Evolutionary conservation across 2,888 invertebrate genomes (phyloP).

Genomic region (Agrotis clavis): DNA sequence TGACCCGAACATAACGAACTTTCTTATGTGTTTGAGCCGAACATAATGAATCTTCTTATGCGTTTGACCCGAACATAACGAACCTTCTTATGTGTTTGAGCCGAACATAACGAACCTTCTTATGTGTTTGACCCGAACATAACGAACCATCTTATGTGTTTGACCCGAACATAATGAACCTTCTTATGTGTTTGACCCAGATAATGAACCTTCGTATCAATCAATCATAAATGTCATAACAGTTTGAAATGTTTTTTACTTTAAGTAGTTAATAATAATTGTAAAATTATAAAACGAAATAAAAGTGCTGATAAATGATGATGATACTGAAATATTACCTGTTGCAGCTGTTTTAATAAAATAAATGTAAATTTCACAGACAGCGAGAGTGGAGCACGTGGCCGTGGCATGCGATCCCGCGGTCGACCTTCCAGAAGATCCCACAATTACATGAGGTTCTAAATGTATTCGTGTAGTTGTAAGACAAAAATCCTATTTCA

Average conservation of each 20-base stretch:
- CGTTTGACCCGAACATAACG: too few relatives aligned
- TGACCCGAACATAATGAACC: too few relatives aligned
- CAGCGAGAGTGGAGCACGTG: conserved; percentile 86
- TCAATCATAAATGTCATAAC: too few relatives aligned
- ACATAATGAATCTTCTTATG: too few relatives aligned
- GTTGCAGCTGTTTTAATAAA: conserved; percentile 57
- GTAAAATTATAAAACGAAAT: conserved; percentile 8
- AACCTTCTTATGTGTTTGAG: too few relatives aligned
- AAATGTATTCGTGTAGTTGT: conserved; percentile 62
- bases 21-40: too few relatives aligned
- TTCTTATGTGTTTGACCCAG: too few relatives aligned
- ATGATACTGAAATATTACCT: conserved; percentile 9
- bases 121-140: neutral
- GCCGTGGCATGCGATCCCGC: conserved; percentile 84
- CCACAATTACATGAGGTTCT: conserved; percentile 84
- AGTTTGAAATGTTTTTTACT: too few relatives aligned
- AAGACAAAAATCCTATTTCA: conserved; percentile 43
- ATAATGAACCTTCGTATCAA: neutral
- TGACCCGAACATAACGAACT: too few relatives aligned
- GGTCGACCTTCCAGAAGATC: conserved; percentile 83
- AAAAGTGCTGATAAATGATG: conserved; percentile 38
- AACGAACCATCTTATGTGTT: neutral
- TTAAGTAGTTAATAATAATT: neutral
- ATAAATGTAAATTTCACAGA: conserved; percentile 73
- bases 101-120: too few relatives aligned